These are phyloP conservation scores for Caenorhabditis drosophilae DNA, from an alignment of 2,888 invertebrate genomes.

Conservation along the genomic window DNA sequence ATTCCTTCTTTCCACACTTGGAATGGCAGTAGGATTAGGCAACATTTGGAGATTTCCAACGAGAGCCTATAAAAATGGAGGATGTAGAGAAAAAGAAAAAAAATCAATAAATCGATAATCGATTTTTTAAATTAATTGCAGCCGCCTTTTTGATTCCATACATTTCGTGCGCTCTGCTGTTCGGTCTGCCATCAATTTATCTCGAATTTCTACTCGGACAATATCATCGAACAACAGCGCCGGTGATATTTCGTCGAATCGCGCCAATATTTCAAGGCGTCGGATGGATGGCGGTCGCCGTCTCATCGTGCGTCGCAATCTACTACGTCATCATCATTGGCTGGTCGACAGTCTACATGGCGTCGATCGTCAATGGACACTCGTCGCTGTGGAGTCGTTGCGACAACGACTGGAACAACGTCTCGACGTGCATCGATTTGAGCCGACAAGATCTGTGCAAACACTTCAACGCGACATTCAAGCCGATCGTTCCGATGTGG, in stretches of 20 bases:
- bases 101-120: too few species aligned
- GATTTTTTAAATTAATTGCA: too few species aligned
- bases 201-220: conserved; percentile 69
- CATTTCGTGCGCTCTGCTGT: conserved; percentile 67
- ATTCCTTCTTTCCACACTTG: conserved; percentile 30
- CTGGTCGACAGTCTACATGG: conserved; percentile 84
- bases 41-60: conserved; percentile 61
- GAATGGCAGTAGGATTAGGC: conserved; percentile 45
- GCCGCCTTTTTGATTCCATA: conserved; percentile 70
- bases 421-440: conserved; percentile 17
- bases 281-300: conserved; percentile 89
- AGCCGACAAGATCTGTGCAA: conserved; percentile 1
- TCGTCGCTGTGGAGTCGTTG: conserved; percentile 32
- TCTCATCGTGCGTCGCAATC: conserved; percentile 91
- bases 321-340: conserved; percentile 94
- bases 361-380: conserved; percentile 17
- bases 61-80: conserved; percentile 56
- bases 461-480: neutral
- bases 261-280: conserved; percentile 73
- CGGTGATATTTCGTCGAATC: conserved; percentile 28
- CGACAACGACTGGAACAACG: conserved; percentile 33
- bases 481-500: conserved; percentile 3
- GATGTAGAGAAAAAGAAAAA: conserved; percentile 15
- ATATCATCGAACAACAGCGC: conserved; percentile 35
- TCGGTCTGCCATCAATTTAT: conserved; percentile 69